phyloP scores from a whole-genome alignment of 2,113 vertebrate genomes.

The Dasyornis broadbenti region DNA sequence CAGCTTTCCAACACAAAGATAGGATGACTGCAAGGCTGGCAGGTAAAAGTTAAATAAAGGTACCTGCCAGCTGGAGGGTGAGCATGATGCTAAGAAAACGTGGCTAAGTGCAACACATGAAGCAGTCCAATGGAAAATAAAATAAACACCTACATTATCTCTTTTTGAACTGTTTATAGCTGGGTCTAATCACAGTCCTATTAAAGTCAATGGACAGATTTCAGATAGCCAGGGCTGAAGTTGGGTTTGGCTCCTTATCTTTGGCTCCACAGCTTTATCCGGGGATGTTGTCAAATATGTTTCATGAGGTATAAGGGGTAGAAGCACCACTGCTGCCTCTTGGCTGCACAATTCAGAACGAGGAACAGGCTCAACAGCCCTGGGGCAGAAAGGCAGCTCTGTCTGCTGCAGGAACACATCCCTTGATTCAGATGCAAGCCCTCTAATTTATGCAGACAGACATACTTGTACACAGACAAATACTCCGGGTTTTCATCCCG shows the following conservation, averaged over 20 bases:
- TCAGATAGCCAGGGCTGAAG: not conserved
- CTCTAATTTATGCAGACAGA: constrained; percentile 40
- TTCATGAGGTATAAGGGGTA: not conserved
- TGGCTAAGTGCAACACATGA: not conserved
- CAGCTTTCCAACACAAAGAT: not conserved
- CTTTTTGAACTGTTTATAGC: not conserved
- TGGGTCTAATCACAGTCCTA: not conserved
- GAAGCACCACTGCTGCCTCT: not conserved
- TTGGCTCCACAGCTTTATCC: not conserved
- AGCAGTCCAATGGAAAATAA: not conserved
- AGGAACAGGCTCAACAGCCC: not conserved
- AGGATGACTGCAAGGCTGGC: not conserved
- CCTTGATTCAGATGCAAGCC: not conserved
- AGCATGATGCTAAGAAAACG: not conserved
- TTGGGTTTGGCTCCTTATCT: not conserved
- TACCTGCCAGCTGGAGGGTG: not conserved
- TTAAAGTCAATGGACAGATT: constrained; percentile 9
- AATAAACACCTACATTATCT: not conserved
- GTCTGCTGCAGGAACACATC: not conserved
- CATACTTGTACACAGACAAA: constrained; percentile 39
- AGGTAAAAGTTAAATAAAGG: constrained; percentile 21
- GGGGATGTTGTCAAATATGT: not conserved
- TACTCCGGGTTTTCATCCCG: not conserved
- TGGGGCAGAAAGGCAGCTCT: constrained; percentile 21
- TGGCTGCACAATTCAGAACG: not conserved